Conservation (phyloP, 30 jellyfish, hydroid and myxozoan genomes). For the Turritopsis dohrnii region DNA sequence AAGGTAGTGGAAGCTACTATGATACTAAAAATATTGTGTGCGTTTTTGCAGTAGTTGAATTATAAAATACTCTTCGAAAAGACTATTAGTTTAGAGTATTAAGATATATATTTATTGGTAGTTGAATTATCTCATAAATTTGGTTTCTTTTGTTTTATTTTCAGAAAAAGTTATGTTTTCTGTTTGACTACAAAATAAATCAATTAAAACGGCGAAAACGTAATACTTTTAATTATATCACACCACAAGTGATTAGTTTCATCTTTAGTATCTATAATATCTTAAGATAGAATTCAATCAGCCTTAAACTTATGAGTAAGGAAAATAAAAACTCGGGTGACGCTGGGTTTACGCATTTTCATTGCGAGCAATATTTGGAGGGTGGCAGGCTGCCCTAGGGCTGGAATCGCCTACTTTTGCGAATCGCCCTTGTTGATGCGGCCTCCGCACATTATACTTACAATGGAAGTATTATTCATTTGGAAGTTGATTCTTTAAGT, state of each 20-base stretch:
- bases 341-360: constrained; percentile 38
- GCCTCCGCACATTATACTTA: constrained; percentile 23
- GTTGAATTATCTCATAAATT: too few species aligned
- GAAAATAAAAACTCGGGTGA: constrained; percentile 48
- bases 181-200: too few species aligned
- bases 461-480: not conserved
- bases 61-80: too few species aligned
- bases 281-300: not conserved
- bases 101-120: too few species aligned
- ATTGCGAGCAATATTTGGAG: constrained; percentile 28
- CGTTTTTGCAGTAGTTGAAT: too few species aligned
- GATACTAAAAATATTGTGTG: too few species aligned
- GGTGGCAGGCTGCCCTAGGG: constrained; percentile 50
- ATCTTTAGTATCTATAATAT: not conserved
- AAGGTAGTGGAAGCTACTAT: too few species aligned
- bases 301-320: constrained; percentile 51
- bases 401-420: constrained; percentile 46
- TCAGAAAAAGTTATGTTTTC: too few species aligned
- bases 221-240: not conserved
- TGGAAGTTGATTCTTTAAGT: too few species aligned
- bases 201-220: too few species aligned
- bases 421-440: constrained; percentile 45
- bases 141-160: too few species aligned
- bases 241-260: constrained; percentile 11
- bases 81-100: too few species aligned